These are phyloP conservation scores for Novumbra hubbsi DNA, from an alignment of 2,797 vertebrate genomes.

Conservation along the genomic window DNA sequence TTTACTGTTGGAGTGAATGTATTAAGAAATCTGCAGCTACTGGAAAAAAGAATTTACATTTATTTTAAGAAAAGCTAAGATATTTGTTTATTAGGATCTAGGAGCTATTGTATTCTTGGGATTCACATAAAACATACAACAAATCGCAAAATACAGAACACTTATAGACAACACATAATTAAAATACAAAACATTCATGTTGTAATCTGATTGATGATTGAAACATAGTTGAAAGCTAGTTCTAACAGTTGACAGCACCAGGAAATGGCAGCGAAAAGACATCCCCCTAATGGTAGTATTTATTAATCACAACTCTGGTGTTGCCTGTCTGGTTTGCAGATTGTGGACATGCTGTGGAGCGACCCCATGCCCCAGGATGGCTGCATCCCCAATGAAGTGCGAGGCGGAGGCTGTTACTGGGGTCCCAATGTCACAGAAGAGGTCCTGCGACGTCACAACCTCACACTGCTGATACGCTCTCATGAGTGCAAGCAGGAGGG, in stretches of 20 bases:
- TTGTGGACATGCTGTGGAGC: slow-evolving; percentile 90
- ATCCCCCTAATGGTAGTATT: neutral
- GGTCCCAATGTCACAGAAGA: slow-evolving; percentile 85
- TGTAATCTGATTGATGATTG: too few relatives aligned
- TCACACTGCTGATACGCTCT: slow-evolving; percentile 90
- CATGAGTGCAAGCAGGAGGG: slow-evolving; percentile 96
- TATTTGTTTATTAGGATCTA: too few relatives aligned
- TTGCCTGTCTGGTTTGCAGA: slow-evolving; percentile 52
- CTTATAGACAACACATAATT: too few relatives aligned
- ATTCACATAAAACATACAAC: too few relatives aligned
- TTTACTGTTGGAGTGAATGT: too few relatives aligned
- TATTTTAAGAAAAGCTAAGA: too few relatives aligned
- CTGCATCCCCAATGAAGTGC: slow-evolving; percentile 81
- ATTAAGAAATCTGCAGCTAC: too few relatives aligned
- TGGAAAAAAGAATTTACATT: too few relatives aligned
- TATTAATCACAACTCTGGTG: neutral
- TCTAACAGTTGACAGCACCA: neutral
- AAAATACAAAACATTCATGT: too few relatives aligned
- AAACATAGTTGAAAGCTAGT: neutral
- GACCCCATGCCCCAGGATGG: slow-evolving; percentile 88
- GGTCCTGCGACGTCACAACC: slow-evolving; percentile 78
- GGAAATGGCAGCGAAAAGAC: neutral
- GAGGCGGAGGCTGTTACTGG: slow-evolving; percentile 92
- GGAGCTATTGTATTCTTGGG: too few relatives aligned
- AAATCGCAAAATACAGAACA: too few relatives aligned